Evolutionary conservation across 1,140 invertebrate species (phyloP), one percentile per base, ranked within the genome.

Genomic region (Trichonephila clavata): DNA sequence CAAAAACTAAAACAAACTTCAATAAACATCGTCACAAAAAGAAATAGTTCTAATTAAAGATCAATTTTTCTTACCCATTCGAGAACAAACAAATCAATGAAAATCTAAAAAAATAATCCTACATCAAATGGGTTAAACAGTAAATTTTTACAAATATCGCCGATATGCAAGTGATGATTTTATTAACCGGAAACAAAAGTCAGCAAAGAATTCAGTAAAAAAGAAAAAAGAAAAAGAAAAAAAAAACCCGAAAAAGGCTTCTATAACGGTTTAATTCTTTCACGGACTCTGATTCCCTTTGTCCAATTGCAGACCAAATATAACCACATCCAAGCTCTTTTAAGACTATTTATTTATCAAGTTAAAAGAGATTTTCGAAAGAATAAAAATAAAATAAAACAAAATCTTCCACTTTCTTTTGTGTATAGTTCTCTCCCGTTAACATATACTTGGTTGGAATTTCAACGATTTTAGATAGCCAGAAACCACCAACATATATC

Each of bases 381-480:
- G 18, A 61, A 61, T 0, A n/a, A 88, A 88, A 88, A 43, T 20
- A 68, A 43, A 39, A 3, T 32, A 16, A 61, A 86, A 86, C 10
- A 63, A 27, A 21, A 20, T 50, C 61, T 21, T 88, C 1, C 32
- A 4, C 7, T 50, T 65, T 39, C 60, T 16, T 86, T 86, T 60
- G 24, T 86, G n/a, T 16, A 20, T 86, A 27, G n/a, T 32, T 63
- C 8, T n/a, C 63, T 10, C 20, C 13, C 68, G 65, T 90, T 80
- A 90, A 68, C 32, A 21, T 24, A 50, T 60, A 57, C 71, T 60
- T 16, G 13, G 5, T 50, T 18, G 24, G 88, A 90, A 90, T 90
- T 65, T 60, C 68, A 90, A 90, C 88, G 88, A 90, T 90, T 90
- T 90, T 68, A 32, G 88, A 90, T 90, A 60, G 86, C 1, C 50